These are phyloP conservation scores for Netelia virgata DNA, from an alignment of 2,888 invertebrate genomes.

Conservation along the genomic window DNA sequence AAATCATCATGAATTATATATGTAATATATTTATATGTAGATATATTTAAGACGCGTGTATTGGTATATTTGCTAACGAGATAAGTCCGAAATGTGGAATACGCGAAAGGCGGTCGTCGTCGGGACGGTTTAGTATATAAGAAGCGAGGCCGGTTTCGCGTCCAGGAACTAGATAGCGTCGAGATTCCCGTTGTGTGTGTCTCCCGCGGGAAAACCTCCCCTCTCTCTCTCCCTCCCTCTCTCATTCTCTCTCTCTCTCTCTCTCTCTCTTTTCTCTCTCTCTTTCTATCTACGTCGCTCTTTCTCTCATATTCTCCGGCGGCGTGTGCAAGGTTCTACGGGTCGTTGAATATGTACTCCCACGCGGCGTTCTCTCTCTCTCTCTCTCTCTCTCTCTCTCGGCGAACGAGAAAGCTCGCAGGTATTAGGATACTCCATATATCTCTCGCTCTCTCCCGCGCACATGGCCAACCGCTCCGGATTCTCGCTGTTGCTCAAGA, in stretches of 20 bases:
- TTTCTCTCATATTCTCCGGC: conserved; percentile 27
- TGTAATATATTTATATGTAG: too few relatives aligned
- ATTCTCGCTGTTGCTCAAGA: conserved; percentile 59
- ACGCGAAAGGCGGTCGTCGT: conserved; percentile 52
- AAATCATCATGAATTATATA: too few relatives aligned
- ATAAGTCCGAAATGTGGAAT: conserved; percentile 45
- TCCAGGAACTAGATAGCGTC: conserved; percentile 62
- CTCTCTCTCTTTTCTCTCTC: neutral
- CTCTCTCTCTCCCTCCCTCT: too few relatives aligned
- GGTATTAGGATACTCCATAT: conserved; percentile 50
- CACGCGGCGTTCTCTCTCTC: conserved; percentile 75
- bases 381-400: conserved; percentile 33
- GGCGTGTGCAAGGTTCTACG: conserved; percentile 74
- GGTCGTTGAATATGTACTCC: conserved; percentile 79
- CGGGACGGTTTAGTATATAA: conserved; percentile 54
- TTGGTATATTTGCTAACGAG: conserved; percentile 51
- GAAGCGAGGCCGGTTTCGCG: conserved; percentile 56
- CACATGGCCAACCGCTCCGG: conserved; percentile 36
- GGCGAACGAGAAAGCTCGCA: conserved; percentile 40
- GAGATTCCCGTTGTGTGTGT: conserved; percentile 60
- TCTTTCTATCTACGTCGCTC: conserved; percentile 30
- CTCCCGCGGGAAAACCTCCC: conserved; percentile 58
- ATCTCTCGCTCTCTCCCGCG: conserved; percentile 32
- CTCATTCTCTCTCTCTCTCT: neutral
- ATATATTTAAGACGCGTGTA: neutral